These are phyloP conservation scores for Echinops telfairi DNA, from an alignment of 2,113 vertebrate species.

Conservation along the genomic window DNA sequence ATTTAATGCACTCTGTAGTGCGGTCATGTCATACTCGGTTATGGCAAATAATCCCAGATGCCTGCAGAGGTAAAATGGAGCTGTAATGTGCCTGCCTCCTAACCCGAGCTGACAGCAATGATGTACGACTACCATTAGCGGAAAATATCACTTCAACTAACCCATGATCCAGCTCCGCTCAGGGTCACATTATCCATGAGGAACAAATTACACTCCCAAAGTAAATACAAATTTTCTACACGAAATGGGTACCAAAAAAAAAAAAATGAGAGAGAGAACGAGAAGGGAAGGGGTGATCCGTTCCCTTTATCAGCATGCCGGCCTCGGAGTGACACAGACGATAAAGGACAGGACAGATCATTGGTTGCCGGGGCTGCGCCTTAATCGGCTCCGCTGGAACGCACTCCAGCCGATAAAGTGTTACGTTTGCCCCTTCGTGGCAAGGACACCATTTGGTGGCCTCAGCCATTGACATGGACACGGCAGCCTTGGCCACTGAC, in stretches of 20 bases:
- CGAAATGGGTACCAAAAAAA: constrained; percentile 90
- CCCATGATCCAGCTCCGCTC: constrained; percentile 99
- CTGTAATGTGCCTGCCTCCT: constrained; percentile 99
- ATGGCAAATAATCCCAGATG: constrained; percentile 99
- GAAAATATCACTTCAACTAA: constrained; percentile 99
- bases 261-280: no score
- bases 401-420: constrained; percentile 90
- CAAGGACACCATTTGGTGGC: constrained; percentile 85
- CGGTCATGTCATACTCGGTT: constrained; percentile 99
- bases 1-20: constrained; percentile 99
- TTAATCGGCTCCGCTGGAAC: constrained; percentile 89
- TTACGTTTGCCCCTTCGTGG: constrained; percentile 86
- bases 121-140: constrained; percentile 99
- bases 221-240: constrained; percentile 99
- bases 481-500: constrained; percentile 86
- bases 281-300: constrained; percentile 83
- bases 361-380: constrained; percentile 88
- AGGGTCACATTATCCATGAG: constrained; percentile 99
- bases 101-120: constrained; percentile 99
- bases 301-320: constrained; percentile 89
- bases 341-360: constrained; percentile 94
- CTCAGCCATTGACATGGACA: constrained; percentile 85
- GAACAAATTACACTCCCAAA: constrained; percentile 99
- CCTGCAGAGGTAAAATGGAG: constrained; percentile 99
- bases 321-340: constrained; percentile 92